Evolutionary conservation across 1,140 invertebrate genomes (phyloP).

Genomic region (Campodea augens): DNA sequence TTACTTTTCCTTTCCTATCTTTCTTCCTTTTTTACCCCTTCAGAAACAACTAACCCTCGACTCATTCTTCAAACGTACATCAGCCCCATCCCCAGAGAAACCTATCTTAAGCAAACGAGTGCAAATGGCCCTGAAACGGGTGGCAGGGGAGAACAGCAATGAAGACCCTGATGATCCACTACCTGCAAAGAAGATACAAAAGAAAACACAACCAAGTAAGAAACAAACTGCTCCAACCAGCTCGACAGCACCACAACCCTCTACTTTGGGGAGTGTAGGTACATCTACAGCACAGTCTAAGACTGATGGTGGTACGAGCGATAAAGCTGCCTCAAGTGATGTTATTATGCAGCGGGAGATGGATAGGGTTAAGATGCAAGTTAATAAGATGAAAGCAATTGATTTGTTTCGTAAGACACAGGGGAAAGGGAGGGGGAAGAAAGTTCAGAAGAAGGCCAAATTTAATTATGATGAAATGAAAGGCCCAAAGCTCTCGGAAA

Average conservation of each 20-base stretch:
- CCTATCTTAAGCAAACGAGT: constrained; percentile 56
- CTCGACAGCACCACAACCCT: background rate
- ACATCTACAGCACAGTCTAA: constrained; percentile 14
- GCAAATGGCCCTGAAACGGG: constrained; percentile 41
- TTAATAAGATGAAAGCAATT: constrained; percentile 53
- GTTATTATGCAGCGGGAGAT: constrained; percentile 53
- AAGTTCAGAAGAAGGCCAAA: constrained; percentile 21
- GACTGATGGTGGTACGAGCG: constrained; percentile 12
- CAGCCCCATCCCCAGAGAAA: constrained; percentile 21
- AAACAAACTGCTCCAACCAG: constrained; percentile 12
- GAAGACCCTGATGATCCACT: constrained; percentile 13
- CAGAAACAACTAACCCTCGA: constrained; percentile 45
- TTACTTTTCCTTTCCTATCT: too few species aligned
- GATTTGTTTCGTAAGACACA: constrained; percentile 48
- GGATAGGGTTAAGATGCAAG: constrained; percentile 36
- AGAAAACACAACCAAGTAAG: constrained; percentile 5
- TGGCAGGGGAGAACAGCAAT: constrained; percentile 14
- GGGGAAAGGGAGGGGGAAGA: constrained; percentile 24
- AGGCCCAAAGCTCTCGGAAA: constrained; percentile 44
- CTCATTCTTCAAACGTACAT: constrained; percentile 43
- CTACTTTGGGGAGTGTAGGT: background rate
- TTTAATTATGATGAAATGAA: too few species aligned
- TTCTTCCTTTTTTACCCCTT: too few species aligned
- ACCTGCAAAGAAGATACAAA: constrained; percentile 9
- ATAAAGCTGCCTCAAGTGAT: constrained; percentile 26